Conservation (phyloP, 2,797 vertebrate species). For the Euthynnus affinis region DNA sequence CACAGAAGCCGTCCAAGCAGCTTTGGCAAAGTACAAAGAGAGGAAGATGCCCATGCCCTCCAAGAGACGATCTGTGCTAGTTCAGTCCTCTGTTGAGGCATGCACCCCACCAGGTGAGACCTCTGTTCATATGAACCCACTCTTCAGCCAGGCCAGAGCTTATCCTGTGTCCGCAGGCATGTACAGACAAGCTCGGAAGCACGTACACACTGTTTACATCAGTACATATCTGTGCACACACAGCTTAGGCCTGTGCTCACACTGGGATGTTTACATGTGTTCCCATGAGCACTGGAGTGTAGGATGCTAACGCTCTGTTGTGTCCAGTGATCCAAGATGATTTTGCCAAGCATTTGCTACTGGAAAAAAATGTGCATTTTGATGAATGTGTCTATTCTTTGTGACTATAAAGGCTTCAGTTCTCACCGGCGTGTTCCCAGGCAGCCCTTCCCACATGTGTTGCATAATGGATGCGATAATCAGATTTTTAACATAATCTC, state of each 20-base stretch:
- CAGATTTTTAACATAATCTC: slow-evolving; percentile 70
- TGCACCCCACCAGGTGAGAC: slow-evolving; percentile 95
- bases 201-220: not conserved
- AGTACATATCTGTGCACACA: slow-evolving; percentile 10
- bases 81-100: slow-evolving; percentile 92
- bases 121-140: slow-evolving; percentile 14
- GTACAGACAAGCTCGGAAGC: no score
- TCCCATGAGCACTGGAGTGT: slow-evolving; percentile 50
- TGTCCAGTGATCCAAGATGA: slow-evolving; percentile 51
- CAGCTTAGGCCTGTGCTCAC: slow-evolving; percentile 9
- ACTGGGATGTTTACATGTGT: slow-evolving; percentile 31
- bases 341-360: slow-evolving; percentile 53
- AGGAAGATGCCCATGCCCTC: slow-evolving; percentile 99
- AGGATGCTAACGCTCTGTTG: slow-evolving; percentile 53
- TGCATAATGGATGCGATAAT: slow-evolving; percentile 72
- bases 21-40: slow-evolving; percentile 95
- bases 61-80: slow-evolving; percentile 93
- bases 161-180: not conserved
- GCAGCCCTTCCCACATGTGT: slow-evolving; percentile 72
- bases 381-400: slow-evolving; percentile 77
- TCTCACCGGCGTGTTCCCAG: slow-evolving; percentile 65
- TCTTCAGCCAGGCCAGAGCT: not conserved
- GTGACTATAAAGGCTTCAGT: slow-evolving; percentile 57
- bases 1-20: slow-evolving; percentile 97
- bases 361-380: slow-evolving; percentile 58